These are phyloP conservation scores for Zaprionus kolodkinae DNA, from an alignment of 1,140 invertebrate species.

Conservation along the genomic window DNA sequence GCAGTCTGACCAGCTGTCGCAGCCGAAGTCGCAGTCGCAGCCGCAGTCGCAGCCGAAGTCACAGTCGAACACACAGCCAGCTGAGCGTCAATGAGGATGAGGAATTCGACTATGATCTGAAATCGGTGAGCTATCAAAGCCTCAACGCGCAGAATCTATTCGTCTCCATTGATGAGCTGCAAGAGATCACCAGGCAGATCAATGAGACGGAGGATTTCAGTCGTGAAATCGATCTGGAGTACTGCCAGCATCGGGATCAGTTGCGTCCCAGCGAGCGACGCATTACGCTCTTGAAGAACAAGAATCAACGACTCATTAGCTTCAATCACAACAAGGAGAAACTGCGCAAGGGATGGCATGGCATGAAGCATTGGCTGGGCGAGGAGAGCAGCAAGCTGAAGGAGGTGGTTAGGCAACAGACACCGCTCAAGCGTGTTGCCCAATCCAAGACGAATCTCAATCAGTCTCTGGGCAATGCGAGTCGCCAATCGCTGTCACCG, in stretches of 20 bases:
- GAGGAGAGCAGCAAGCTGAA: conserved; percentile 85
- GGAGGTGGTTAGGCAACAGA: conserved; percentile 85
- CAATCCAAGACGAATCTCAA: conserved; percentile 71
- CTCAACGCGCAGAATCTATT: conserved; percentile 77
- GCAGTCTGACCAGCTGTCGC: conserved; percentile 45
- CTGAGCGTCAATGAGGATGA: conserved; percentile 50
- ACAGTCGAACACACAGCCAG: conserved; percentile 2
- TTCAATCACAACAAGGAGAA: conserved; percentile 84
- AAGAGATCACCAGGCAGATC: conserved; percentile 79
- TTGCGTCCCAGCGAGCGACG: conserved; percentile 74
- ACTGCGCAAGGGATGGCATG: conserved; percentile 85
- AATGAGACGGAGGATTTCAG: conserved; percentile 82
- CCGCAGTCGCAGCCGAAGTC: background rate
- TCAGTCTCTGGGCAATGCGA: conserved; percentile 47
- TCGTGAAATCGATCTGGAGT: conserved; percentile 78
- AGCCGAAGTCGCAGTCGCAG: conserved; percentile 15
- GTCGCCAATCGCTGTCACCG: conserved; percentile 62
- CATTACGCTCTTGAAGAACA: conserved; percentile 81
- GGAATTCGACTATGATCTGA: conserved; percentile 75
- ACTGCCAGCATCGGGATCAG: conserved; percentile 80
- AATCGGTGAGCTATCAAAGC: conserved; percentile 82
- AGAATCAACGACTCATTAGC: conserved; percentile 73
- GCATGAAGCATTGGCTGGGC: conserved; percentile 85
- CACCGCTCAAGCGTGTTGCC: conserved; percentile 84
- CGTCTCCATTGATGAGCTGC: conserved; percentile 82